phyloP scores from a whole-genome alignment of 2,113 vertebrate genomes.

The Argyrosomus japonicus region DNA sequence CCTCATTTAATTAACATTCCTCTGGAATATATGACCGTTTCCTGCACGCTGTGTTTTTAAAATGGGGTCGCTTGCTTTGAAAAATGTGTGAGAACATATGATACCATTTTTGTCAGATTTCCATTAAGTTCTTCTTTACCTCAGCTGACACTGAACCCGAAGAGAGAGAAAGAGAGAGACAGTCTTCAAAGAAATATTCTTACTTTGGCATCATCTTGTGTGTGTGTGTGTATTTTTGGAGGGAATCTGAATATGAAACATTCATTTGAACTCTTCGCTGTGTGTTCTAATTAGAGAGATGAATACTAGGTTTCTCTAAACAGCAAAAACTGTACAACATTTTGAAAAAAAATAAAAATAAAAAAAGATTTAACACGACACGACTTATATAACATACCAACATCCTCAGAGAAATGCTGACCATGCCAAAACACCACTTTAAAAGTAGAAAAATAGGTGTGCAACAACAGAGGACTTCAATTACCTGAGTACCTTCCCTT shows the following conservation, averaged over 20 bases:
- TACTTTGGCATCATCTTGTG: constrained; percentile 39
- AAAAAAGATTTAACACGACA: constrained; percentile 5
- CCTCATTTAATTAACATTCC: constrained; percentile 59
- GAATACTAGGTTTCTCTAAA: constrained; percentile 30
- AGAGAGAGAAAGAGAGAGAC: not conserved
- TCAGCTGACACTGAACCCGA: constrained; percentile 9
- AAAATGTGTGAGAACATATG: constrained; percentile 31
- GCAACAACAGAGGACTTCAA: constrained; percentile 71
- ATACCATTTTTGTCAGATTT: constrained; percentile 7
- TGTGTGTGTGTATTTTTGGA: constrained; percentile 25
- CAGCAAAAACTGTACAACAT: constrained; percentile 50
- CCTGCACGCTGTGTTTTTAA: constrained; percentile 39
- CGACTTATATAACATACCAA: constrained; percentile 38
- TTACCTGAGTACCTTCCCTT: constrained; percentile 81
- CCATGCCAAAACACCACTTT: constrained; percentile 52
- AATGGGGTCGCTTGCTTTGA: constrained; percentile 36
- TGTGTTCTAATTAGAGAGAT: constrained; percentile 24
- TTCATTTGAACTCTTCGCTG: constrained; percentile 57
- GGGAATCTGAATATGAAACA: constrained; percentile 46
- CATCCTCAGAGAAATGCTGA: constrained; percentile 39
- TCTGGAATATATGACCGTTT: constrained; percentile 41
- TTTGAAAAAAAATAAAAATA: not conserved
- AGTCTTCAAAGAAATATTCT: constrained; percentile 23
- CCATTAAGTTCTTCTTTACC: constrained; percentile 11
- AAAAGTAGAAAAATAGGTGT: constrained; percentile 58